phyloP scores from a whole-genome alignment of 2,797 vertebrate genomes.

The Sebastiscus albofasciatus region DNA sequence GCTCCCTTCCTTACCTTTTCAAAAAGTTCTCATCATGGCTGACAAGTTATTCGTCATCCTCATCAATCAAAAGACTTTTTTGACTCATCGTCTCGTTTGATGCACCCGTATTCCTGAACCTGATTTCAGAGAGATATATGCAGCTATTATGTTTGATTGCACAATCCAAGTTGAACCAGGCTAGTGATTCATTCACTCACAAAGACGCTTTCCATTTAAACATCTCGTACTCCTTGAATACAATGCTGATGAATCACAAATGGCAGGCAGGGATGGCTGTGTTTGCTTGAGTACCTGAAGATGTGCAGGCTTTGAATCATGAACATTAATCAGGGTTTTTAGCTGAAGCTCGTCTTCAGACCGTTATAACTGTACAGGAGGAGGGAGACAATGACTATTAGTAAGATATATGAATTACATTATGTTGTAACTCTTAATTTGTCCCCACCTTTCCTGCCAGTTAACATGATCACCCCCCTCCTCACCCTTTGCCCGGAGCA shows the following conservation, averaged over 20 bases:
- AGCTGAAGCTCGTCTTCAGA: background rate
- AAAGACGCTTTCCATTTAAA: background rate
- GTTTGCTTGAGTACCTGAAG: background rate
- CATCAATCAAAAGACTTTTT: background rate
- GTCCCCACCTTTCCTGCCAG: background rate
- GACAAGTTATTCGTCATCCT: background rate
- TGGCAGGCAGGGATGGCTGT: background rate
- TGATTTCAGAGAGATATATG: background rate
- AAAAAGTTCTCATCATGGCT: background rate
- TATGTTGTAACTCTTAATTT: background rate
- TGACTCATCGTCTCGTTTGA: background rate
- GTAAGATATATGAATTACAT: background rate
- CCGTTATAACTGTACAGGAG: background rate
- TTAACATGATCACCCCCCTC: background rate
- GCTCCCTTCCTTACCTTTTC: background rate
- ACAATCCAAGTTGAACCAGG: background rate
- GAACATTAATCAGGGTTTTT: background rate
- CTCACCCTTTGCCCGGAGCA: background rate
- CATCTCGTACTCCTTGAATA: background rate
- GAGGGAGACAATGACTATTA: background rate
- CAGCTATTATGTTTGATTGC: constrained; percentile 4
- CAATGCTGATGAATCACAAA: constrained; percentile 31
- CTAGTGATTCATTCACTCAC: background rate
- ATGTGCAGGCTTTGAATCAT: constrained; percentile 6
- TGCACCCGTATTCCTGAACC: background rate